Evolutionary conservation across 2,888 invertebrate genomes (phyloP), one percentile per base, ranked within the genome.

Genomic region (Drosophila kuntzei): DNA sequence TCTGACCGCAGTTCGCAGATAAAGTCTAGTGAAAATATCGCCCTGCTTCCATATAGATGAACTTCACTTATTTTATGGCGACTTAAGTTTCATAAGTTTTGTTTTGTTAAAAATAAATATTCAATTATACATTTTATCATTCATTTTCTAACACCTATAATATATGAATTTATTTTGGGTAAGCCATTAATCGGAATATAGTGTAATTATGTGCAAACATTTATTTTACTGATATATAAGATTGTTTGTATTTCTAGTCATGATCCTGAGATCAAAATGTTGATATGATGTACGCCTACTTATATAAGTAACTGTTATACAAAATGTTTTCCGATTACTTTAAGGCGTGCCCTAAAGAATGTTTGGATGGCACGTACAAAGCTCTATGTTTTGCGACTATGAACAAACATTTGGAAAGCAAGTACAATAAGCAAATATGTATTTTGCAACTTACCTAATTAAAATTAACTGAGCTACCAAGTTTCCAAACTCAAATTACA

Each of bases 271-370:
- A 39, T 53, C 32, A 8, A 9, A 41, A 9, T 6, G n/a, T n/a
- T 50, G 25, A 22, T 32, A n/a, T 7, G 2, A 14, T 14, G 1
- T 18, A 20, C 7, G 7, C 2, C 12, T 29, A 46, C 11, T 46
- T 50, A 50, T 22, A 50, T 37, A 50, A 50, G 7, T 36, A 36
- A 25, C 22, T 25, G 50, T 14, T 36, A 9, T 36, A 34, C 16
- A 11, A 46, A 27, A 11, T 46, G 27, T 46, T 29, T 49, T 20
- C 27, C 27, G 16, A 25, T 51, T 39, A 36, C 2, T 39, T 11
- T 53, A n/a, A 20, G 39, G 39, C 53, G 53, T 53, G 53, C 39
- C 29, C 20, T 27, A 20, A 41, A 41, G 27, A 29, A 41, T 51
- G 27, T 37, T 39, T 16, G 12, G 25, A 12, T 20, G 12, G 29